These are phyloP conservation scores for Agapornis roseicollis DNA, from an alignment of 2,113 vertebrate species.

Conservation along the genomic window DNA sequence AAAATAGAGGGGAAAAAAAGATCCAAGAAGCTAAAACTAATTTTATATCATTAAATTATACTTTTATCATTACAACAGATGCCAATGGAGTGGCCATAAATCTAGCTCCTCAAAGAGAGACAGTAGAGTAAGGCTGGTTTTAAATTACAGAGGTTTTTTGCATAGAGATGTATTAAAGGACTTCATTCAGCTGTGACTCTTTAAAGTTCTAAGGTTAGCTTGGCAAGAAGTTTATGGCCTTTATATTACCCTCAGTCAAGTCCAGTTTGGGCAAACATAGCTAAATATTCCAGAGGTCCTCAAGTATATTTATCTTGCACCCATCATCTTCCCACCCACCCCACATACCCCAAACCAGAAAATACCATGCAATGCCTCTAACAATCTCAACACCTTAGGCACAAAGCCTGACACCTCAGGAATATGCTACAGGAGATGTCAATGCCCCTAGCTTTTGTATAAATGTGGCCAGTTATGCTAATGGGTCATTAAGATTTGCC, in stretches of 20 bases:
- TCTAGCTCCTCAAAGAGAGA: neutral
- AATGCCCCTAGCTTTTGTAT: neutral
- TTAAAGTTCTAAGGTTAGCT: neutral
- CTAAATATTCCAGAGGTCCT: neutral
- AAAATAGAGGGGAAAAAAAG: neutral
- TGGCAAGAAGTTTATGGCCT: neutral
- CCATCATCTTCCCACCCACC: neutral
- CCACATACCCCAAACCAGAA: neutral
- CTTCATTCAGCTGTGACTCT: neutral
- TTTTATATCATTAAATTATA: neutral
- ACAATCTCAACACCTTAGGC: neutral
- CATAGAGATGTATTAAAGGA: neutral
- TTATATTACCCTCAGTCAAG: neutral
- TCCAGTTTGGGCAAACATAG: neutral
- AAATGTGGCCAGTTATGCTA: neutral
- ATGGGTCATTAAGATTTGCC: neutral
- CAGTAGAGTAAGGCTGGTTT: neutral
- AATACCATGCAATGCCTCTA: accelerated
- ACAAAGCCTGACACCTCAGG: neutral
- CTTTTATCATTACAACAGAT: neutral
- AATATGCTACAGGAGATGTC: neutral
- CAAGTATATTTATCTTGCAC: accelerated
- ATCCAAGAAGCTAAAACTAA: neutral
- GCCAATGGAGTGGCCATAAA: neutral
- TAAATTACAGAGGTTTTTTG: neutral